Evolutionary conservation across 2,113 vertebrate genomes (phyloP), one percentile per base, ranked within the genome.

Genomic region (Greenwoodochromis staneri): DNA sequence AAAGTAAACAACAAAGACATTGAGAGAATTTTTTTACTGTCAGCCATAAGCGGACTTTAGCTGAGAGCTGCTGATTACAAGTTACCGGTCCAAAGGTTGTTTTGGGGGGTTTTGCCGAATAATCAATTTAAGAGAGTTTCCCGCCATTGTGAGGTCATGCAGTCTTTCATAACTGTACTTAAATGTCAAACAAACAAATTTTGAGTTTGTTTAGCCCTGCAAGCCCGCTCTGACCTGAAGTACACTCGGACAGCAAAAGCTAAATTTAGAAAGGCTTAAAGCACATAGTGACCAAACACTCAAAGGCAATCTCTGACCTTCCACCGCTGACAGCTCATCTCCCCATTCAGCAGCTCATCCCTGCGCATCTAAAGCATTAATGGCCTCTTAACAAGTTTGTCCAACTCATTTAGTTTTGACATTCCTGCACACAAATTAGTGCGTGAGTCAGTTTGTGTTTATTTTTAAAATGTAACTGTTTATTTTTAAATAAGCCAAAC

Each of bases 231-330:
- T 94, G 92, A 92, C 92, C 93, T 91, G 29, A 92, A 95, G 93
- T 92, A 92, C 88, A 90, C 92, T 91, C 86, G 83, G 88, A 87
- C 86, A 87, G 91, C 89, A 36, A 92, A 54, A 54, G 93, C 94
- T 95, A 96, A 95, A 96, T 95, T 95, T 96, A 96, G 95, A 92
- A 92, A 81, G 91, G 95, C 95, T 96, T 95, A 94, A 88, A 96
- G 94, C 93, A 92, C 94, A 94, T 78, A 92, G 93, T 92, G 91
- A 92, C 93, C 93, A 89, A 88, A 85, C 83, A 94, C 94, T 94
- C 90, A 93, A 92, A 94, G 87, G 88, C 90, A 91, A 92, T 91
- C 87, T 83, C 85, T 94, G 95, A 95, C 94, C 94, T 95, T 92
- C 88, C 93, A 91, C 87, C 40, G 24, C 92, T 90, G 87, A 95